Base-by-base conservation (phyloP, 2,113 vertebrate species). In the Heterotis niloticus region DNA sequence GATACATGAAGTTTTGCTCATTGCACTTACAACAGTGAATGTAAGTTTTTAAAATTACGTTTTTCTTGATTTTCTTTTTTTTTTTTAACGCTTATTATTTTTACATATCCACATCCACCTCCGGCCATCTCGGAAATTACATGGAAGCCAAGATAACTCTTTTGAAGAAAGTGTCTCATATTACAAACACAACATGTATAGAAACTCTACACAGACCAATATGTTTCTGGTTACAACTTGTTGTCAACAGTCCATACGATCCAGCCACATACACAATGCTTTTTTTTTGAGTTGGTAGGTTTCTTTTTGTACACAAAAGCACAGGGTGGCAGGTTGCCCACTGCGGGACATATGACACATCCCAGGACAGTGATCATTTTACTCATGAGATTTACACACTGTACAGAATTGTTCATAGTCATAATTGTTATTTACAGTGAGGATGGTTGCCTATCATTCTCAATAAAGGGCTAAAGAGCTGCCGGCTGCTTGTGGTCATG, bases 11-110 rank as follows among this genome's bases (percentile, higher is more conserved):
- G 91, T 92, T 93, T 94, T 91, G 91, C 90, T 94, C 95, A 94
- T 94, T 94, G 92, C 94, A 92, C 94, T 94, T 91, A 93, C 94
- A 93, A 94, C 93, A 94, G 94, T 93, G 92, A 92, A 91, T 91
- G 89, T 90, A 81, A 80, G 81, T 73, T 75, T 79, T 52, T 89
- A 89, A 90, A 81, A 83, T 87, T 88, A 88, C 84, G 90, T 89
- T 85, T 88, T 86, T 86, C 26, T 79, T 88, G 3, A 44, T 82
- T 0, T 86, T 86, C 26, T 79, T 88, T 7, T 4, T 82, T 0
- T 82, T 87, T 81, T 80, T n/a, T 77, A 52, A 78, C 44, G 70
- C 77, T 85, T 76, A 56, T 60, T 79, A 78, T 81, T 84, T 88
- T 89, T 81, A 88, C 91, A 91, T 88, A 90, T 88, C 81, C 62